Conservation (phyloP, 2,113 vertebrate species). For the Psophia crepitans region DNA sequence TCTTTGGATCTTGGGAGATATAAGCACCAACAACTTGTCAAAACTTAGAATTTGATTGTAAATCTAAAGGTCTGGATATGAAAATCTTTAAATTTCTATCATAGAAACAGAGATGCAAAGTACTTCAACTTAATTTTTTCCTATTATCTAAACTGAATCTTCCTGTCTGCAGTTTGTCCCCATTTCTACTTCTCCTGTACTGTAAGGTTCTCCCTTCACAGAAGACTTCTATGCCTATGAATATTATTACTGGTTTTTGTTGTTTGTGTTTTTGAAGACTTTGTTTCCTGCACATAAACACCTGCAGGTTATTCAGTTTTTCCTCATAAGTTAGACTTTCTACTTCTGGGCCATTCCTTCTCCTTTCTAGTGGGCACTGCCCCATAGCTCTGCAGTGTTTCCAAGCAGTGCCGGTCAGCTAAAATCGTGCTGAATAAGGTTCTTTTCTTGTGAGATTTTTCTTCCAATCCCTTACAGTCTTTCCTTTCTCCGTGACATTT, state of each 20-base stretch:
- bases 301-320: not conserved
- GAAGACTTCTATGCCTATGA: not conserved
- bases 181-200: not conserved
- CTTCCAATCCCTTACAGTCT: not conserved
- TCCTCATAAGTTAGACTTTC: not conserved
- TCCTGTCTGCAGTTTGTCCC: not conserved
- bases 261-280: not conserved
- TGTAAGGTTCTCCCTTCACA: not conserved
- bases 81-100: not conserved
- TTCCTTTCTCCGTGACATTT: not conserved
- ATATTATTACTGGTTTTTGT: not conserved
- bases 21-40: rapidly evolving
- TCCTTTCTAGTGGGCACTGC: not conserved
- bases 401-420: not conserved
- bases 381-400: rapidly evolving
- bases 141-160: not conserved
- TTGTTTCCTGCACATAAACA: not conserved
- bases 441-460: not conserved
- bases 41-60: not conserved
- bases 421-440: not conserved
- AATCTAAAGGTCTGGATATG: not conserved
- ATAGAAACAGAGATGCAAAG: not conserved
- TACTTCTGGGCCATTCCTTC: not conserved
- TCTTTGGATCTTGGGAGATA: not conserved
- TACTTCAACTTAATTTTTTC: not conserved